Base-by-base conservation (phyloP, 2,888 invertebrate species). In the Dryocosmus kuriphilus region DNA sequence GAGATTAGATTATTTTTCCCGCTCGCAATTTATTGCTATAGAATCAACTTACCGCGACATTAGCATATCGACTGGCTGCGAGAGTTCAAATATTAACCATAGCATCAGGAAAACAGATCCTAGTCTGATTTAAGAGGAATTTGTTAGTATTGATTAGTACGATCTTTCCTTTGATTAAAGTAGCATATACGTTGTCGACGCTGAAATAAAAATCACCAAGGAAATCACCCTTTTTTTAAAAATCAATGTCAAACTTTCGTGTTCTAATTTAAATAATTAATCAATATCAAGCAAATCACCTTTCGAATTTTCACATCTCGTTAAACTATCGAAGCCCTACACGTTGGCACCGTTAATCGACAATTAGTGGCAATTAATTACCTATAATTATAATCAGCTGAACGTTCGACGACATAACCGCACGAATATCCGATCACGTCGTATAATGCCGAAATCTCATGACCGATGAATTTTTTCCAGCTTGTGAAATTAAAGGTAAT, bases 341-440 rank as follows among this genome's bases (percentile, higher is more conserved):
- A 71, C 55, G 11, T 51, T 19, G 51, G 46, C 27, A 30, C 51
- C 74, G 75, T 46, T 74, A 76, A 78, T 80, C 74, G 57, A 65
- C 74, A 76, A 80, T 76, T 77, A 78, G 76, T 67, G 55, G 62
- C 30, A 57, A 74, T 74, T 74, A 80, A 60, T 76, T 67, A 67
- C 61, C n/a, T 41, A 22, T n/a, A n/a, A n/a, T n/a, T n/a, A 57
- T 61, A 55, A 71, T 71, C 30, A 32, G 32, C 51, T 51, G 27
- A 32, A 14, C 30, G 71, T 22, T 71, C 11, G 71, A 55, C 46
- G 32, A 38, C 22, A 63, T 9, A 63, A 22, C 63, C n/a, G 22
- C 22, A 38, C 3, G 63, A 63, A 63, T 9, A 35, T 63, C 35
- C 35, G 11, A 19, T 63, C 9, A 11, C 30, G 14, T 51, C 67